A percentile compares a stretch with the other conserved stretches of the same genome.
phyloP scores from a whole-genome alignment of 2,797 vertebrate genomes.

The Mormyrops boulengeri region DNA sequence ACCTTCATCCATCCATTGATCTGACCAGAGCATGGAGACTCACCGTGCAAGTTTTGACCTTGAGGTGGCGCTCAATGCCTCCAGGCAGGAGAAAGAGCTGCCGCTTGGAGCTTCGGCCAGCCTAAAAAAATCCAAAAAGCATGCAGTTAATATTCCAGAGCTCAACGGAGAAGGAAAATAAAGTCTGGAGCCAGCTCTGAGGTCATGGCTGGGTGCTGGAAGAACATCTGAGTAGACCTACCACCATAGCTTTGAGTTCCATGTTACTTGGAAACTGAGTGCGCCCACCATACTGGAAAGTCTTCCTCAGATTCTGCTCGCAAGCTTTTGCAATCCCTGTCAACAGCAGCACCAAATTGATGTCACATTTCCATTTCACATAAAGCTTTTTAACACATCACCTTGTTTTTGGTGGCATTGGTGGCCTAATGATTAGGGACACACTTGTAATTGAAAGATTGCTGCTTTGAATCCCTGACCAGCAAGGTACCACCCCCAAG shows the following conservation, averaged over 20 bases:
- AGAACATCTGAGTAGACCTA: constrained; percentile 48
- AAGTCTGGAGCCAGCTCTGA: neutral
- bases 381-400: neutral
- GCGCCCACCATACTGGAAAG: constrained; percentile 81
- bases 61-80: constrained; percentile 84
- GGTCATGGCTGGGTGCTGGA: neutral
- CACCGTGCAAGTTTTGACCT: constrained; percentile 95
- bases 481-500: neutral
- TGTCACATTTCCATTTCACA: neutral
- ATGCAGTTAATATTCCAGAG: constrained; percentile 19
- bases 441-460: neutral
- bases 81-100: constrained; percentile 91
- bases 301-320: constrained; percentile 86
- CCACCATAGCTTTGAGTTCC: constrained; percentile 95
- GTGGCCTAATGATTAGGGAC: neutral
- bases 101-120: constrained; percentile 91
- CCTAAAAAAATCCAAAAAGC: constrained; percentile 52
- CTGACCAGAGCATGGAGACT: constrained; percentile 34
- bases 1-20: too few species aligned
- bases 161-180: neutral
- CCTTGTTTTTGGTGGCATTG: neutral
- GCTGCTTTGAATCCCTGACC: neutral
- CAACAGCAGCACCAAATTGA: constrained; percentile 9
- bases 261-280: constrained; percentile 75
- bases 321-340: constrained; percentile 90